phyloP scores from a whole-genome alignment of 2,888 invertebrate genomes.

The Dione juno region DNA sequence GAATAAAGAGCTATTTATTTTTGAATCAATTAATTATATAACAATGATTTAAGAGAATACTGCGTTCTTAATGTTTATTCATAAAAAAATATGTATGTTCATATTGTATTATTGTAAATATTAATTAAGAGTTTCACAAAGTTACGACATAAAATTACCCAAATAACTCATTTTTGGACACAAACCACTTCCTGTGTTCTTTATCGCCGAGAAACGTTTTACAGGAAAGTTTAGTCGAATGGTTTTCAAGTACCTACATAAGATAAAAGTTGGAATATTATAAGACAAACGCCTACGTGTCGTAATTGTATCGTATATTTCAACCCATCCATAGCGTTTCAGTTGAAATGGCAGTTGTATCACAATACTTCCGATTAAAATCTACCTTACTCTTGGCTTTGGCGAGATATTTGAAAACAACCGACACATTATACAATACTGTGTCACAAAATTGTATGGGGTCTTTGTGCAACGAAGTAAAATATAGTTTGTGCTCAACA shows the following conservation, averaged over 20 bases:
- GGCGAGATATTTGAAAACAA: background rate
- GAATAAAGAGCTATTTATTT: conserved; percentile 1
- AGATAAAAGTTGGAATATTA: conserved; percentile 21
- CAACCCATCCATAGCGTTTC: background rate
- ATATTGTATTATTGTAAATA: background rate
- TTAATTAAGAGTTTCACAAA: background rate
- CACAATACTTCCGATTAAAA: background rate
- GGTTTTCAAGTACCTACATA: conserved; percentile 21
- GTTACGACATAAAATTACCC: background rate
- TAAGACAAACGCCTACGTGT: background rate
- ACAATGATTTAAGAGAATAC: background rate
- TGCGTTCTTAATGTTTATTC: background rate
- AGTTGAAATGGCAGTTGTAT: too few species aligned
- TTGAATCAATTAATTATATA: background rate
- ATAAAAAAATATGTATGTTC: background rate
- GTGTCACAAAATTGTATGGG: background rate
- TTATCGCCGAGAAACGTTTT: conserved; percentile 2
- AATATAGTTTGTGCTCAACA: background rate
- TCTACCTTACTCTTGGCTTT: background rate
- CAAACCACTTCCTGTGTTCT: conserved; percentile 6
- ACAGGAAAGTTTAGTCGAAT: conserved; percentile 20
- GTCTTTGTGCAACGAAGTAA: background rate
- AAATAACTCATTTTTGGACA: background rate
- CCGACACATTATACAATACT: background rate
- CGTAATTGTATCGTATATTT: conserved; percentile 9